Evolutionary conservation across 1,140 invertebrate species (phyloP).

Genomic region (Drosophila willistoni): DNA sequence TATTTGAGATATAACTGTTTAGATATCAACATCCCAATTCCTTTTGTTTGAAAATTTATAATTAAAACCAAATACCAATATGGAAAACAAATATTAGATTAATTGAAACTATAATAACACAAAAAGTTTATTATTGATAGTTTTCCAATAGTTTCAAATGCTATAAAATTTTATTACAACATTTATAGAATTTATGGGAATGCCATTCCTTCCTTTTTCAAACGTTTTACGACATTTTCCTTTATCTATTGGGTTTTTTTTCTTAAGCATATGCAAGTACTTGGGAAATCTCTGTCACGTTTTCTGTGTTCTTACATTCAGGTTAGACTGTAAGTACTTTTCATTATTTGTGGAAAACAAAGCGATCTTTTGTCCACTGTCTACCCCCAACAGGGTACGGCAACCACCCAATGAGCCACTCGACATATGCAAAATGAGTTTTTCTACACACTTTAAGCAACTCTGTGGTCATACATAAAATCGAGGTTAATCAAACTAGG

Average conservation of each 20-base stretch:
- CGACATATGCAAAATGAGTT: constrained; percentile 42
- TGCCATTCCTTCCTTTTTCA: too few relatives aligned
- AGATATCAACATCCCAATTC: too few relatives aligned
- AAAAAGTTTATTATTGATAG: too few relatives aligned
- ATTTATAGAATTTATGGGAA: neutral
- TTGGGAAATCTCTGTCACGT: neutral
- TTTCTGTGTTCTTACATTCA: neutral
- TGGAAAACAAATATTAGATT: too few relatives aligned
- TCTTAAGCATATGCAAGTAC: neutral
- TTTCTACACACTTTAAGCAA: constrained; percentile 18
- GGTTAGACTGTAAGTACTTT: constrained; percentile 10
- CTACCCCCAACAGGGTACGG: constrained; percentile 28
- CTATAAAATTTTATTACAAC: neutral
- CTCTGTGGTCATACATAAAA: constrained; percentile 49
- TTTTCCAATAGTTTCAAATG: too few relatives aligned
- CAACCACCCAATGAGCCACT: constrained; percentile 34
- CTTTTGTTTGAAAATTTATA: too few relatives aligned
- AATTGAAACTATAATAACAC: too few relatives aligned
- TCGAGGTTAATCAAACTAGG: constrained; percentile 74
- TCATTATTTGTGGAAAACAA: constrained; percentile 3
- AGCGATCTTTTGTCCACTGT: constrained; percentile 1
- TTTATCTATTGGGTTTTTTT: neutral
- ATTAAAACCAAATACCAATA: too few relatives aligned
- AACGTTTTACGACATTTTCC: neutral
- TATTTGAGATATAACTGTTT: too few relatives aligned